Evolutionary conservation across 1,140 invertebrate species (phyloP).

Genomic region (Drosophila busckii): DNA sequence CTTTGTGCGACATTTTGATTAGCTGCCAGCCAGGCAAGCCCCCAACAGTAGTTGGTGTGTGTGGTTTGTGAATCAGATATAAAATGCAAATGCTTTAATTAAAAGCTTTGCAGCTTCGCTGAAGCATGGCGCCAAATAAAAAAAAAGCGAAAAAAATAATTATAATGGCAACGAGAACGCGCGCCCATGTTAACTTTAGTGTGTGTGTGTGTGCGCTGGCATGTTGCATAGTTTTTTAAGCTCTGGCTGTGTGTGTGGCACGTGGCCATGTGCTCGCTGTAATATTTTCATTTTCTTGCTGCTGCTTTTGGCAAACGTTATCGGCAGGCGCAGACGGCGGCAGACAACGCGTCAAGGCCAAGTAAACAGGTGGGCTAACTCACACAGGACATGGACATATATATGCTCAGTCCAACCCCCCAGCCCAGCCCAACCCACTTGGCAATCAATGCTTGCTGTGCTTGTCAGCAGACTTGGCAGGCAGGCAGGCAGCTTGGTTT

Average conservation of each 20-base stretch:
- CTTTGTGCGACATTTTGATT: constrained; percentile 74
- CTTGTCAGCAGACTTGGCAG: too few relatives aligned
- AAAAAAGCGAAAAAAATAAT: too few relatives aligned
- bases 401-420: constrained; percentile 7
- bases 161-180: too few relatives aligned
- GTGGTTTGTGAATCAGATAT: constrained; percentile 38
- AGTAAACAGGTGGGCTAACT: constrained; percentile 4
- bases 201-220: not conserved
- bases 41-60: not conserved
- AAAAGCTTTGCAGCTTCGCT: constrained; percentile 65
- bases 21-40: constrained; percentile 36
- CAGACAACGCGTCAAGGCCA: constrained; percentile 10
- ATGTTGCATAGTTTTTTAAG: constrained; percentile 47
- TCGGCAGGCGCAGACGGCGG: too few relatives aligned
- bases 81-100: constrained; percentile 75
- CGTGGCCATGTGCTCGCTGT: constrained; percentile 4
- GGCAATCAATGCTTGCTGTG: too few relatives aligned
- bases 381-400: too few relatives aligned
- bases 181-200: too few relatives aligned
- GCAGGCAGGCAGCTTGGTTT: constrained; percentile 16
- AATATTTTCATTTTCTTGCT: too few relatives aligned
- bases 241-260: constrained; percentile 22
- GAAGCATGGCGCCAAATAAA: constrained; percentile 50
- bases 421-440: not conserved
- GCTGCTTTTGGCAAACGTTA: constrained; percentile 2